phyloP scores from a whole-genome alignment of 2,888 invertebrate species.

The Rambutsinella grinnellia region DNA sequence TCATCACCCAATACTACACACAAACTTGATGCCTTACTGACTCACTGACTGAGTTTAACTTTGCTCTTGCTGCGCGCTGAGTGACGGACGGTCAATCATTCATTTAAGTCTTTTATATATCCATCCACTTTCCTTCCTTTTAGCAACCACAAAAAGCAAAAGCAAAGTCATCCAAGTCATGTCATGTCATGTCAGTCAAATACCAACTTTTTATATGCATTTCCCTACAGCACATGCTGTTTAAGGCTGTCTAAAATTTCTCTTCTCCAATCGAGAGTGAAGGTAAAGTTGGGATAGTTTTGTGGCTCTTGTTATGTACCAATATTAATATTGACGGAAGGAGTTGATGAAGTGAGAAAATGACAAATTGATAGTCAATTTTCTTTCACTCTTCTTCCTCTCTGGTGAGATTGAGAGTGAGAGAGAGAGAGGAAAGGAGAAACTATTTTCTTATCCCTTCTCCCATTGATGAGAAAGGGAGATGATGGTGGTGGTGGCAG shows the following conservation, averaged over 20 bases:
- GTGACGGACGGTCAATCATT: constrained; percentile 53
- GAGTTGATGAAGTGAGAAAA: constrained; percentile 57
- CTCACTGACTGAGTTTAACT: constrained; percentile 37
- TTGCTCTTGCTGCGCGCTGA: constrained; percentile 30
- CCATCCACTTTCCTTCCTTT: constrained; percentile 14
- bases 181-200: constrained; percentile 56
- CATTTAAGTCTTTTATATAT: constrained; percentile 24
- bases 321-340: constrained; percentile 42
- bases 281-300: not conserved
- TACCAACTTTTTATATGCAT: constrained; percentile 27
- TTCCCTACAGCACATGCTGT: too few species aligned
- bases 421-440: too few species aligned
- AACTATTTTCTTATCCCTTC: constrained; percentile 14
- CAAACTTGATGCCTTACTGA: too few species aligned
- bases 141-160: constrained; percentile 25
- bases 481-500: not conserved
- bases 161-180: constrained; percentile 52
- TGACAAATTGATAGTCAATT: constrained; percentile 64
- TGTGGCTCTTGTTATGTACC: constrained; percentile 13
- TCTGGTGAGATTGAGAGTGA: too few species aligned
- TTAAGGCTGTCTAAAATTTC: constrained; percentile 4
- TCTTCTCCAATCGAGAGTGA: constrained; percentile 4
- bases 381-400: constrained; percentile 33
- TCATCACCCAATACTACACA: too few species aligned
- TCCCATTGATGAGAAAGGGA: not conserved